Percentiles rank a stretch among this genome's conserved stretches.
These are phyloP conservation scores for Clupea harengus DNA, from an alignment of 2,113 vertebrate species.

Conservation along the genomic window DNA sequence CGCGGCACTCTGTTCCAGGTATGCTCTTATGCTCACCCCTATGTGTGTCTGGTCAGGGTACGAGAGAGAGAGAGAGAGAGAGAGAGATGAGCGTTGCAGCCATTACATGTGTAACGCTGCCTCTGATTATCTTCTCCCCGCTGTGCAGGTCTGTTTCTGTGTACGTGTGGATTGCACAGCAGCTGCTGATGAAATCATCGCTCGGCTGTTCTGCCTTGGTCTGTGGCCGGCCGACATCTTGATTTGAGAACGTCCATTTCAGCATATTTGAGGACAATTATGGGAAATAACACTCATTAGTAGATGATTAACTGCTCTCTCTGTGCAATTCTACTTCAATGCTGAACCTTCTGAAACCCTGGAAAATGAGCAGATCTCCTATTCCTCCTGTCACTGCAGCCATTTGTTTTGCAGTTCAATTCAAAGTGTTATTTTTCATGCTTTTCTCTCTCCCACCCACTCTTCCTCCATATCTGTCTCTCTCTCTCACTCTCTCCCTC, in stretches of 20 bases:
- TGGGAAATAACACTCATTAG: conserved; percentile 38
- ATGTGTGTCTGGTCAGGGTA: background rate
- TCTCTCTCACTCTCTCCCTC: background rate
- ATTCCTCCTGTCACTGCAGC: background rate
- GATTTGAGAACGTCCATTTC: conserved; percentile 12
- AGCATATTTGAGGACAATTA: conserved; percentile 20
- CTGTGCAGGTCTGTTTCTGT: conserved; percentile 32
- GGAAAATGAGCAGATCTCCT: conserved; percentile 4
- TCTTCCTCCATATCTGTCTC: background rate
- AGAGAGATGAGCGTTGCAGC: background rate
- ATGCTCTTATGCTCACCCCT: background rate
- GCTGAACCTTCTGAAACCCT: background rate
- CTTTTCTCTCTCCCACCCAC: background rate
- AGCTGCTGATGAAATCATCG: conserved; percentile 14
- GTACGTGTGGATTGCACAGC: conserved; percentile 14
- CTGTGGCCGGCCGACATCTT: background rate
- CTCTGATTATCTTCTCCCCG: conserved; percentile 15
- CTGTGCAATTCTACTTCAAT: conserved; percentile 14
- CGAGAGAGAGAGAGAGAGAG: background rate
- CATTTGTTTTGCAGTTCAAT: background rate
- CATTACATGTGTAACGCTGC: background rate
- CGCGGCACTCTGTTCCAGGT: background rate
- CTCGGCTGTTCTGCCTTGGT: background rate
- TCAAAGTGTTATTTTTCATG: background rate
- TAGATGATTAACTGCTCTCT: conserved; percentile 32